Conservation (phyloP, 2,888 invertebrate species). For the Pachydiplax longipennis region DNA sequence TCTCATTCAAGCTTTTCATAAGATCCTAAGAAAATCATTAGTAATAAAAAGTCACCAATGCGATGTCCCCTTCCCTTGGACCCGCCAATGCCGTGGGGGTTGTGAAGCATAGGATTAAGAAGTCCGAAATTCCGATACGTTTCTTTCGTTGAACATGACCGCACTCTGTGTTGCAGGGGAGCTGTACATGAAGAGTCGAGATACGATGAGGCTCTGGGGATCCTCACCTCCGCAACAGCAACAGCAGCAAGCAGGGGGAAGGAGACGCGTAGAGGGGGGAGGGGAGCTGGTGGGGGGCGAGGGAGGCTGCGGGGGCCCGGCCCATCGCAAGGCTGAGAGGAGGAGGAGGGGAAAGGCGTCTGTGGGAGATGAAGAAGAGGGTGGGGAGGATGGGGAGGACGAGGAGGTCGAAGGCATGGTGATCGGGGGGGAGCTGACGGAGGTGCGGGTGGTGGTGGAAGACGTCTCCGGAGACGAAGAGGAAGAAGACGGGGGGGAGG, state of each 20-base stretch:
- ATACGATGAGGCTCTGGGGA: constrained; percentile 17
- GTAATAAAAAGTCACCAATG: too few relatives aligned
- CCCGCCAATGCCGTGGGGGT: too few relatives aligned
- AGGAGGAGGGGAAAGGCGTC: constrained; percentile 52
- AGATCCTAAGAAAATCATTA: too few relatives aligned
- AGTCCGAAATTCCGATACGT: neutral
- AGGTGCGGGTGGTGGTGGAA: constrained; percentile 32
- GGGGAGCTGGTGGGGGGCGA: constrained; percentile 51
- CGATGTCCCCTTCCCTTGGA: too few relatives aligned
- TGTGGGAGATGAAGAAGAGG: constrained; percentile 53
- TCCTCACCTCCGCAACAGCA: constrained; percentile 1
- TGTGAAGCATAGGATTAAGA: too few relatives aligned
- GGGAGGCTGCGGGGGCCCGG: neutral
- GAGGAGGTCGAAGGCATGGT: constrained; percentile 20
- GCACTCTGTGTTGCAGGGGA: neutral
- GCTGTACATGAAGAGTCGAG: constrained; percentile 1
- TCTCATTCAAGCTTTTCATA: too few relatives aligned
- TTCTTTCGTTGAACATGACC: neutral
- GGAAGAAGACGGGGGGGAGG: neutral
- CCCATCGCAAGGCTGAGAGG: constrained; percentile 46
- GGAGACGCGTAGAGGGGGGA: neutral
- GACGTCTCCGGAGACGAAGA: neutral
- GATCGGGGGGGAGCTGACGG: constrained; percentile 45
- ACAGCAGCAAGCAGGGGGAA: neutral
- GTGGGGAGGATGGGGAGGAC: constrained; percentile 47